Conservation (phyloP, 1,140 invertebrate genomes). For the Nylanderia fulva region DNA sequence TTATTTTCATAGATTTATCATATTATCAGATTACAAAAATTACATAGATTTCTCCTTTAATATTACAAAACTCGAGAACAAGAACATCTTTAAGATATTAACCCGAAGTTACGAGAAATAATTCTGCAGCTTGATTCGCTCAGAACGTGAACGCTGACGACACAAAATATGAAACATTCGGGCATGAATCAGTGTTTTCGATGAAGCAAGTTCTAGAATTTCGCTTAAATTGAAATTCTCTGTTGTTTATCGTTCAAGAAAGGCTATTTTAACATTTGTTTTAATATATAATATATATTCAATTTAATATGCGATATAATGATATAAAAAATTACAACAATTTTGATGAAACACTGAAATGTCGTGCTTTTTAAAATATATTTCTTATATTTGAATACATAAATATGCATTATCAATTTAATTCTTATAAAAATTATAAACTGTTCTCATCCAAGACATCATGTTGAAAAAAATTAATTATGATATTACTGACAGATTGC, state of each 20-base stretch:
- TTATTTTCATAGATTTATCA: background rate
- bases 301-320: background rate
- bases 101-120: slow-evolving; percentile 60
- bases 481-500: background rate
- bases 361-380: background rate
- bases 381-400: too few relatives aligned
- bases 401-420: slow-evolving; percentile 7
- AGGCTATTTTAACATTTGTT: background rate
- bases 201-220: background rate
- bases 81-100: slow-evolving; percentile 70
- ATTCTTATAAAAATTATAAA: slow-evolving; percentile 1
- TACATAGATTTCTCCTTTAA: slow-evolving; percentile 37
- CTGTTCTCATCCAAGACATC: background rate
- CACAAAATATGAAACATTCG: slow-evolving; percentile 60
- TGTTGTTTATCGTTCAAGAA: background rate
- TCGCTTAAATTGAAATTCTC: slow-evolving; percentile 9
- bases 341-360: background rate
- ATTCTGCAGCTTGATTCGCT: slow-evolving; percentile 69
- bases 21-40: background rate
- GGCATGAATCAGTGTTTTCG: background rate
- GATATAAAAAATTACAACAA: slow-evolving; percentile 1
- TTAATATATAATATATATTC: background rate
- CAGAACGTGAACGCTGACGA: slow-evolving; percentile 68
- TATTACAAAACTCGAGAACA: slow-evolving; percentile 32
- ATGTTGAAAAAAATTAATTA: slow-evolving; percentile 11